Conservation (phyloP, 2,797 vertebrate species). For the Rhodeus uyekii region DNA sequence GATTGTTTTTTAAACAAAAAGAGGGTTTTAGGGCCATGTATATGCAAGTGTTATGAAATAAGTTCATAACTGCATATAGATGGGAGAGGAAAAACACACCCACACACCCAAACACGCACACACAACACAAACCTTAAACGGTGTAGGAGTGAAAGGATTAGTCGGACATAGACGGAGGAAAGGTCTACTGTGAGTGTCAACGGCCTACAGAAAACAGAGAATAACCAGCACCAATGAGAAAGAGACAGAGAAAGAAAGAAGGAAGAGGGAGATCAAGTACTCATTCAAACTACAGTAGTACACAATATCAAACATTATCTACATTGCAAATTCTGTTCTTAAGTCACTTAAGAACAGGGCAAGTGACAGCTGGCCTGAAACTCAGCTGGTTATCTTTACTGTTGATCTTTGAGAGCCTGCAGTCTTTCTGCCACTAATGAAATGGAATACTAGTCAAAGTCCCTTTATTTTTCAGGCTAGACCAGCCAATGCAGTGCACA, state of each 20-base stretch:
- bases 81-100: constrained; percentile 14
- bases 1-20: too few relatives aligned
- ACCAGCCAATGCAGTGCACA: too few relatives aligned
- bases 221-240: constrained; percentile 41
- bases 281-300: not conserved
- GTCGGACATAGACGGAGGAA: constrained; percentile 90
- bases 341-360: not conserved
- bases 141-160: constrained; percentile 98
- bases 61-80: constrained; percentile 17
- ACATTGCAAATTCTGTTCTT: not conserved
- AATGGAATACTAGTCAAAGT: not conserved
- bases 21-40: constrained; percentile 8
- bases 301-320: not conserved
- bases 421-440: not conserved
- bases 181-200: constrained; percentile 90
- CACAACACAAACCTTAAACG: constrained; percentile 95
- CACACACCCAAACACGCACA: constrained; percentile 56
- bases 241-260: constrained; percentile 19
- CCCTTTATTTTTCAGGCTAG: not conserved
- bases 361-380: not conserved
- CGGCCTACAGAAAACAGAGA: constrained; percentile 91
- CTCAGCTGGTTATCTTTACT: not conserved
- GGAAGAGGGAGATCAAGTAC: not conserved
- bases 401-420: not conserved
- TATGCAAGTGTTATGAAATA: constrained; percentile 15